phyloP scores from a whole-genome alignment of 2,797 vertebrate genomes.

The Gallinago stenura region DNA sequence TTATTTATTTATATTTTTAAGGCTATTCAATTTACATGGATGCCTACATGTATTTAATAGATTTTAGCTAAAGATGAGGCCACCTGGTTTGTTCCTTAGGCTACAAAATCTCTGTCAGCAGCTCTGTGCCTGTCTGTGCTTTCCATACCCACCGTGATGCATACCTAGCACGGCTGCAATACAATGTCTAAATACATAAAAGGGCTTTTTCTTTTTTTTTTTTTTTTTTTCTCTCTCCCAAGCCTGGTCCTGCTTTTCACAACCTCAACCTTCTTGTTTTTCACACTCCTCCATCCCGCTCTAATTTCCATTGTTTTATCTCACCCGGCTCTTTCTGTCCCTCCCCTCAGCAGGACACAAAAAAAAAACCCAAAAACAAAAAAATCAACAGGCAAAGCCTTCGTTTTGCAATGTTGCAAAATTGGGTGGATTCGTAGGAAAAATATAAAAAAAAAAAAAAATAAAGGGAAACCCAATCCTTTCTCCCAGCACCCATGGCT shows the following conservation, averaged over 20 bases:
- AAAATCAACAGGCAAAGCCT: neutral
- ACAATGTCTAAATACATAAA: neutral
- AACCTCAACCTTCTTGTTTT: slow-evolving; percentile 40
- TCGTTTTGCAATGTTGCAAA: slow-evolving; percentile 48
- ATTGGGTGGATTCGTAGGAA: slow-evolving; percentile 47
- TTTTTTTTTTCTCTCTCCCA: neutral
- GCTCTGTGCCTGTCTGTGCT: neutral
- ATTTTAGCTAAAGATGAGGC: neutral
- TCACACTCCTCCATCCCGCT: slow-evolving; percentile 2
- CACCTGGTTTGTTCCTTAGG: neutral
- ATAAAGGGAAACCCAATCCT: slow-evolving; percentile 6
- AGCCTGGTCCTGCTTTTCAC: neutral
- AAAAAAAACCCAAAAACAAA: neutral
- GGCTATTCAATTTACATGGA: neutral
- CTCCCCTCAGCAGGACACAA: slow-evolving; percentile 44
- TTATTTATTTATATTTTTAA: neutral
- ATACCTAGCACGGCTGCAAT: fast-evolving
- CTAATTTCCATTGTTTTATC: slow-evolving; percentile 62
- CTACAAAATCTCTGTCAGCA: neutral
- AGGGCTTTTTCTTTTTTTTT: neutral
- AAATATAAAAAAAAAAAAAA: slow-evolving; percentile 1
- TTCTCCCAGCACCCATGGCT: neutral
- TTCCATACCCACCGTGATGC: neutral
- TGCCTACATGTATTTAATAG: fast-evolving
- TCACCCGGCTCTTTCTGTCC: slow-evolving; percentile 36